phyloP scores from a whole-genome alignment of 2,113 vertebrate species.

The Erpornis zantholeuca region DNA sequence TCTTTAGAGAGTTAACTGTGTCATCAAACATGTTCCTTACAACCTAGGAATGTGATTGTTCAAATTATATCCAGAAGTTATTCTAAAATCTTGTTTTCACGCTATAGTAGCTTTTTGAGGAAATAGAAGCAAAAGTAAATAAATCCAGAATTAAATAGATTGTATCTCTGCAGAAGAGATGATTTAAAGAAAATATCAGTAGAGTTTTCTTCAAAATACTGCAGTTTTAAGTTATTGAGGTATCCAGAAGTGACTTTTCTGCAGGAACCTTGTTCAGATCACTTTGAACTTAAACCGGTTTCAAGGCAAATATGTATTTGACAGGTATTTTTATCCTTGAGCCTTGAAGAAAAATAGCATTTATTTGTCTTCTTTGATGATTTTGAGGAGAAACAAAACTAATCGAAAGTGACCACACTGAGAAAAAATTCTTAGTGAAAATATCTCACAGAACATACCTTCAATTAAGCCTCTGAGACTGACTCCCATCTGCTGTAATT shows the following conservation, averaged over 20 bases:
- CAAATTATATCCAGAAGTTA: background rate
- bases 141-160: background rate
- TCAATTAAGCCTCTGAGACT: background rate
- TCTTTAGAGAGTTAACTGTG: background rate
- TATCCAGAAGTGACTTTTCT: background rate
- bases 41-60: background rate
- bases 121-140: background rate
- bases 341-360: background rate
- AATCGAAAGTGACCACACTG: background rate
- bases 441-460: background rate
- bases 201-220: background rate
- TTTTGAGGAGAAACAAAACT: background rate
- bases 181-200: background rate
- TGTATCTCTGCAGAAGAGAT: background rate
- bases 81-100: background rate
- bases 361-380: background rate
- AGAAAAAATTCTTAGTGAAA: background rate
- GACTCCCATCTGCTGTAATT: background rate
- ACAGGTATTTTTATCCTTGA: background rate
- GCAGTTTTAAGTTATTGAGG: background rate
- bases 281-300: background rate
- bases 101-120: background rate
- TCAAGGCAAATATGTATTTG: background rate
- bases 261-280: background rate
- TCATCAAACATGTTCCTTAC: background rate